Evolutionary conservation across 2,888 invertebrate genomes (phyloP).

Genomic region (Philereme transversata): DNA sequence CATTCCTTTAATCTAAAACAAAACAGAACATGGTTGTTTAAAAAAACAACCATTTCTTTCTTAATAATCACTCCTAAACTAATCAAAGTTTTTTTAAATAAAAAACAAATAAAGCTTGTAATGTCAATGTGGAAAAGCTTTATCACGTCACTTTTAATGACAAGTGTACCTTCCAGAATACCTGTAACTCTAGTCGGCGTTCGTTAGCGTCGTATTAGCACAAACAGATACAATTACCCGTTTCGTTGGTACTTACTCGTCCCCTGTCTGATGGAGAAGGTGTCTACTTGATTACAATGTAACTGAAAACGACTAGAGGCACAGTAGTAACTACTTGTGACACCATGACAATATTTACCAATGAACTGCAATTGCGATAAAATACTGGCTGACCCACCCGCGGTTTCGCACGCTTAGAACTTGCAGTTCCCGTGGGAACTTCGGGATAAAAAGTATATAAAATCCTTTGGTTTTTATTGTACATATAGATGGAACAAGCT

Average conservation of each 20-base stretch:
- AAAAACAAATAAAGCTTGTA: not conserved
- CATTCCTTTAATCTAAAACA: no score
- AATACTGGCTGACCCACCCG: no score
- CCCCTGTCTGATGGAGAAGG: constrained; percentile 28
- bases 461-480: no score
- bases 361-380: not conserved
- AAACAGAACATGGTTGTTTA: no score
- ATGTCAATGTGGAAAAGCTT: not conserved
- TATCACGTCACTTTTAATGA: not conserved
- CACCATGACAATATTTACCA: not conserved
- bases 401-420: no score
- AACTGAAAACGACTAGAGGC: constrained; percentile 20
- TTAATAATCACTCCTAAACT: no score
- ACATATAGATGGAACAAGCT: no score
- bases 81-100: no score
- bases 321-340: not conserved
- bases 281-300: constrained; percentile 33
- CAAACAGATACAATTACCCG: constrained; percentile 56
- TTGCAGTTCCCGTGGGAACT: no score
- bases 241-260: constrained; percentile 13
- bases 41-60: no score
- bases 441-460: no score
- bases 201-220: constrained; percentile 57
- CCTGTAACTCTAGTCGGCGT: constrained; percentile 31
- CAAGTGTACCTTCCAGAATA: not conserved